Evolutionary conservation across 2,113 vertebrate genomes (phyloP).

Genomic region (Clarias macrocephalus): DNA sequence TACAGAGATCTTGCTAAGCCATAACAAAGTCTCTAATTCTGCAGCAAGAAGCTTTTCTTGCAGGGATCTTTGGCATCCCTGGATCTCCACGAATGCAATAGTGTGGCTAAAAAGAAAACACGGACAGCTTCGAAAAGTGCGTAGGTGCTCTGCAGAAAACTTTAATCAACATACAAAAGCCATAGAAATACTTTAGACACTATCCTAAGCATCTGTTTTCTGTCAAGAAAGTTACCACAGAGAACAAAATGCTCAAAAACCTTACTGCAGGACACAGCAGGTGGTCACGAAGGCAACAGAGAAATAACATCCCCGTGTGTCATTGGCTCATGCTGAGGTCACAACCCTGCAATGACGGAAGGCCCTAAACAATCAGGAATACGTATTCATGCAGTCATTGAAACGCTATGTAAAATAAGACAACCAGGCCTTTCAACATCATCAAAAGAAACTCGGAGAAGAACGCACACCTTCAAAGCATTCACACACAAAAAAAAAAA

Average conservation of each 20-base stretch:
- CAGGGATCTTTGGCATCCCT: constrained; percentile 20
- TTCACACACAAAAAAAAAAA: background rate
- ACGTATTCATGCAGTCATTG: background rate
- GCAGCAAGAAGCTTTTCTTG: constrained; percentile 11
- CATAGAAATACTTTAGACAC: background rate
- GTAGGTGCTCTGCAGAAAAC: background rate
- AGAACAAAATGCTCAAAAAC: background rate
- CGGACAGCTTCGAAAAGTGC: background rate
- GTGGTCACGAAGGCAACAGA: background rate
- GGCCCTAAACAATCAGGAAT: constrained; percentile 32
- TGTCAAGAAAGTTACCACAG: background rate
- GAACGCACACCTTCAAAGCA: background rate
- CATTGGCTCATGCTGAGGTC: constrained; percentile 32
- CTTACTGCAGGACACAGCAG: background rate
- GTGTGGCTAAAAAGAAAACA: background rate
- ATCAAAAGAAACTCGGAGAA: background rate
- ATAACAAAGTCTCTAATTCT: constrained; percentile 1
- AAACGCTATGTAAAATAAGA: background rate
- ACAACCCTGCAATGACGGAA: constrained; percentile 17
- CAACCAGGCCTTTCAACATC: constrained; percentile 11
- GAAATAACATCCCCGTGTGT: background rate
- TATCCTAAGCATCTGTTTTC: background rate
- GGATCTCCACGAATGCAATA: constrained; percentile 8
- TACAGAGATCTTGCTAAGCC: background rate
- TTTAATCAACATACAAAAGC: background rate